phyloP scores from a whole-genome alignment of 2,888 invertebrate genomes.

The Nephrotoma flavescens region DNA sequence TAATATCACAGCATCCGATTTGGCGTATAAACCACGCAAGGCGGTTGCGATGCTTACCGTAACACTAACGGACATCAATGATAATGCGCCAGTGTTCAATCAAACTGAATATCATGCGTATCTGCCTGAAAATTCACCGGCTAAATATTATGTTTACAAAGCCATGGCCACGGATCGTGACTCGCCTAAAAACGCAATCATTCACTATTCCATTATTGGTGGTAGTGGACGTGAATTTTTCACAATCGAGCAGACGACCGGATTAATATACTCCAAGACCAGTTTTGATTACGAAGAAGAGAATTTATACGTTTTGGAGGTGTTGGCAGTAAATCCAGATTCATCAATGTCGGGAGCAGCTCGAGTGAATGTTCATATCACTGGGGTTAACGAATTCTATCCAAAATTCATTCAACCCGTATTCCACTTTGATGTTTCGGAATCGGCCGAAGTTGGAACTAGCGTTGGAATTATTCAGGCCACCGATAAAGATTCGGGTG shows the following conservation, averaged over 20 bases:
- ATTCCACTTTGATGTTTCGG: slow-evolving; percentile 85
- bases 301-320: slow-evolving; percentile 53
- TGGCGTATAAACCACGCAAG: slow-evolving; percentile 64
- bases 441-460: slow-evolving; percentile 74
- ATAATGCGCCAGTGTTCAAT: slow-evolving; percentile 80
- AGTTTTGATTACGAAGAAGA: slow-evolving; percentile 82
- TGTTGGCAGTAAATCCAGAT: slow-evolving; percentile 78
- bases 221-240: slow-evolving; percentile 62
- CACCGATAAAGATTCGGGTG: slow-evolving; percentile 76
- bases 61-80: slow-evolving; percentile 81
- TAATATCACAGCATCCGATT: slow-evolving; percentile 76
- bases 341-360: slow-evolving; percentile 63
- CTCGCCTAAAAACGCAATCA: slow-evolving; percentile 72
- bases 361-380: slow-evolving; percentile 57
- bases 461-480: slow-evolving; percentile 77
- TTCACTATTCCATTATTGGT: slow-evolving; percentile 68
- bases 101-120: slow-evolving; percentile 60
- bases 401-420: slow-evolving; percentile 79
- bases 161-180: slow-evolving; percentile 72
- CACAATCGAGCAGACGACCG: slow-evolving; percentile 59
- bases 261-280: slow-evolving; percentile 56
- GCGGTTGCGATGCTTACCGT: slow-evolving; percentile 71
- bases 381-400: slow-evolving; percentile 78
- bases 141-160: slow-evolving; percentile 57
- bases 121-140: slow-evolving; percentile 67